Conservation (phyloP, 2,888 invertebrate species). For the Noctua comes region DNA sequence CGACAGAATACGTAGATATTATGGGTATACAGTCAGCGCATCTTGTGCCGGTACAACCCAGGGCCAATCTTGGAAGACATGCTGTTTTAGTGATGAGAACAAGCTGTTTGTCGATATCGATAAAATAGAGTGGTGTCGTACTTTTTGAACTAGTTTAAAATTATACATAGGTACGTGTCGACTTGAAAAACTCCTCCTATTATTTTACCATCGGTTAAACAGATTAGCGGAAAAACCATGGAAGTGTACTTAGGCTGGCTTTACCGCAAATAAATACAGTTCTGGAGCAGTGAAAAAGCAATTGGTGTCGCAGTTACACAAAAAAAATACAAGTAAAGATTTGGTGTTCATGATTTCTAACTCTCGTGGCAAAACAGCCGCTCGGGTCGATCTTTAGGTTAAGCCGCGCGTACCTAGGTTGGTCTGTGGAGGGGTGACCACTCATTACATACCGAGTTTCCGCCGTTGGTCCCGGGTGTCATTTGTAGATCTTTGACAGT, state of each 20-base stretch:
- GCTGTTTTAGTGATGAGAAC: slow-evolving; percentile 61
- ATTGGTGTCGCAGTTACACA: not conserved
- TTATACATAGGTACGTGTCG: not conserved
- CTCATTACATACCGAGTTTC: no score
- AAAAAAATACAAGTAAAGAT: not conserved
- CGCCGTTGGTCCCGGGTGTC: no score
- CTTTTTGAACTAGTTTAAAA: not conserved
- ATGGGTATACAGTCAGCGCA: slow-evolving; percentile 53
- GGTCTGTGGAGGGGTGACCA: no score
- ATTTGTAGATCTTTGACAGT: no score
- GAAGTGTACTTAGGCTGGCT: no score
- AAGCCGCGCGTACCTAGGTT: no score
- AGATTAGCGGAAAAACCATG: no score
- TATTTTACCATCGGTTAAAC: no score
- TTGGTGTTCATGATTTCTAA: not conserved
- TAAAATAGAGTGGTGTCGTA: not conserved
- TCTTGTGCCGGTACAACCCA: slow-evolving; percentile 63
- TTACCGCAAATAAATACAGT: not conserved
- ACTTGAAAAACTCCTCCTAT: no score
- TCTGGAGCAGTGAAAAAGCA: not conserved
- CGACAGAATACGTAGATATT: not conserved
- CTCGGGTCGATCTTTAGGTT: no score
- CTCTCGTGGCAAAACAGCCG: no score
- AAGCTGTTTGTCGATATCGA: slow-evolving; percentile 54
- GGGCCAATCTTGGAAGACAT: slow-evolving; percentile 70